Conservation (phyloP, 2,888 invertebrate genomes). For the Plebejus anna region DNA sequence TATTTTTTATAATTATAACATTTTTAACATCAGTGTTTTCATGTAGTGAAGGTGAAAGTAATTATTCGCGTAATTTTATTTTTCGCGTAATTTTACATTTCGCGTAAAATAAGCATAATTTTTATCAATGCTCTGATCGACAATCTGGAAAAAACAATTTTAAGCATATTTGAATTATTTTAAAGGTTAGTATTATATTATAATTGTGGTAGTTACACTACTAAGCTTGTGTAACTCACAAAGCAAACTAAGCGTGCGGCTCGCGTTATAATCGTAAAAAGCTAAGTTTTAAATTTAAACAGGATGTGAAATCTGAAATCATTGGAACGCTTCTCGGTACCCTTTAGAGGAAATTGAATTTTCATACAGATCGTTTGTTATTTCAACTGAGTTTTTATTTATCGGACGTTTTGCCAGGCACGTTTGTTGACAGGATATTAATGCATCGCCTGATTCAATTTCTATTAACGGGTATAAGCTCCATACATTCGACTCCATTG, state of each 20-base stretch:
- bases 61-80: too few species aligned
- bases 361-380: constrained; percentile 70
- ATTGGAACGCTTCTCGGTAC: constrained; percentile 53
- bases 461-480: constrained; percentile 48
- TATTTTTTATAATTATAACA: too few species aligned
- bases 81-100: too few species aligned
- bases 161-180: neutral
- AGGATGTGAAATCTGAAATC: constrained; percentile 55
- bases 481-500: constrained; percentile 29
- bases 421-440: constrained; percentile 72
- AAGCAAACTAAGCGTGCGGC: neutral
- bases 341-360: constrained; percentile 73
- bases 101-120: neutral
- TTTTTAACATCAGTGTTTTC: too few species aligned
- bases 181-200: neutral
- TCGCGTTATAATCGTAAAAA: constrained; percentile 18
- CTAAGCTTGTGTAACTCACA: neutral
- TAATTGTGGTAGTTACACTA: neutral
- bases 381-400: constrained; percentile 61
- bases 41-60: too few species aligned
- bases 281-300: constrained; percentile 30
- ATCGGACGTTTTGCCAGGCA: constrained; percentile 58
- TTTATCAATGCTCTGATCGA: neutral
- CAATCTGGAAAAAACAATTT: neutral
- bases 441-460: constrained; percentile 61